Base-by-base conservation (phyloP, 1,140 invertebrate species). In the Bombyx mori region DNA sequence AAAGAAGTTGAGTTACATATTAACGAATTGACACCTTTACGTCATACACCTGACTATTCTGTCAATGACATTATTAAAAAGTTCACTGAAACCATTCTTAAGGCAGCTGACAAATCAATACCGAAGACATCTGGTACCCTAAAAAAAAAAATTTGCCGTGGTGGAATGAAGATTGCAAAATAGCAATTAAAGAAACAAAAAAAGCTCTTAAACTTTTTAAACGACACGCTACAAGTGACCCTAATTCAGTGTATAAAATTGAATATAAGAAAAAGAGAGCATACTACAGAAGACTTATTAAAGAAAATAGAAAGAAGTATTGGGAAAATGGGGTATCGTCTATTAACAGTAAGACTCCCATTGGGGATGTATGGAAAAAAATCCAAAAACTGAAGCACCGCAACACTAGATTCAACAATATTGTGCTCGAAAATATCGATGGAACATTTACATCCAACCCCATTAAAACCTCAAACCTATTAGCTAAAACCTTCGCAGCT, bases 131-230 rank as follows among this genome's bases (percentile, higher is more conserved):
- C 58, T 26, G 65, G 59, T 18, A 54, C 6, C 9, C 61, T 59
- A 56, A 56, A 10, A 44, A 65, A 68, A 66, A 69, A 44, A 63
- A 56, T 56, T 57, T 68, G 9, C 71, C 74, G 5, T 82, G 79
- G 73, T 80, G 68, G 71, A 79, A 75, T 45, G 49, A 65, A 44
- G 61, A 76, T 42, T 81, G 77, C 57, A 45, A 63, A 54, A 56
- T 50, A 18, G 66, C 68, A 44, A n/a, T 66, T 1, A 74, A 69
- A 65, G 52, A 68, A n/a, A n/a, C n/a, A n/a, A n/a, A n/a, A n/a
- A n/a, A n/a, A n/a, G n/a, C n/a, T n/a, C n/a, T n/a, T n/a, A n/a
- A n/a, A n/a, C n/a, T n/a, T n/a, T n/a, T n/a, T n/a, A n/a, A n/a
- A n/a, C n/a, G n/a, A n/a, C n/a, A n/a, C n/a, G n/a, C n/a, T n/a